These are phyloP conservation scores for Fulmarus glacialis DNA, from an alignment of 2,113 vertebrate species.

Conservation along the genomic window DNA sequence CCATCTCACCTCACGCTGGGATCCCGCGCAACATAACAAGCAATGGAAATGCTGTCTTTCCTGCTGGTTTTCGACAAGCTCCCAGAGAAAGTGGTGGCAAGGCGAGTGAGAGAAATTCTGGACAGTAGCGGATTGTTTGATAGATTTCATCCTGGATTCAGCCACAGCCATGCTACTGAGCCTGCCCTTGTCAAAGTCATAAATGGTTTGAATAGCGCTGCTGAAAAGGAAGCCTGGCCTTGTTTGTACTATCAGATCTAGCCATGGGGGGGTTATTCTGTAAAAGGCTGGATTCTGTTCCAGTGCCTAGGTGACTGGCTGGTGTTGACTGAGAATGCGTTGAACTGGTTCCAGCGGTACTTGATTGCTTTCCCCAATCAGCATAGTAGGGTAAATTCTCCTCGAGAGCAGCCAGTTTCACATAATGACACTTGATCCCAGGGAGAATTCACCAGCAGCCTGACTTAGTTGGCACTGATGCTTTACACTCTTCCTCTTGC, in stretches of 20 bases:
- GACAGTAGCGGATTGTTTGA: constrained; percentile 59
- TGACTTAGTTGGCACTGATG: constrained; percentile 52
- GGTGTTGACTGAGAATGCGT: constrained; percentile 60
- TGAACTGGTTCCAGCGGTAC: constrained; percentile 47
- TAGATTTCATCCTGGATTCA: constrained; percentile 44
- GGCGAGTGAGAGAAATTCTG: constrained; percentile 24
- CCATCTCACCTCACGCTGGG: constrained; percentile 30
- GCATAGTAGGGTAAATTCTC: constrained; percentile 49
- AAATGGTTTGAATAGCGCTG: constrained; percentile 37
- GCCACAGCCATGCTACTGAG: constrained; percentile 39
- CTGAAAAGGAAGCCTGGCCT: constrained; percentile 69
- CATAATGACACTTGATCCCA: constrained; percentile 67
- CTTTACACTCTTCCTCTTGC: constrained; percentile 33
- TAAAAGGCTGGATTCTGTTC: constrained; percentile 63
- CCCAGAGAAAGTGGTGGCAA: constrained; percentile 38
- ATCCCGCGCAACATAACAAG: background rate
- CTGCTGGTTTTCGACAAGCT: constrained; percentile 45
- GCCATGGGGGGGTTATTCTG: constrained; percentile 29
- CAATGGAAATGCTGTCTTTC: constrained; percentile 20
- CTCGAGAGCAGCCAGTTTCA: constrained; percentile 55
- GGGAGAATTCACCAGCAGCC: constrained; percentile 45
- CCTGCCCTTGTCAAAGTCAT: constrained; percentile 65
- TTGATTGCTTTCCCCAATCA: constrained; percentile 65
- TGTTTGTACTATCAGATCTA: constrained; percentile 72
- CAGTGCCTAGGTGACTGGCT: constrained; percentile 68